Conservation (phyloP, 2,888 invertebrate genomes). For the Creontiades dilutus region DNA sequence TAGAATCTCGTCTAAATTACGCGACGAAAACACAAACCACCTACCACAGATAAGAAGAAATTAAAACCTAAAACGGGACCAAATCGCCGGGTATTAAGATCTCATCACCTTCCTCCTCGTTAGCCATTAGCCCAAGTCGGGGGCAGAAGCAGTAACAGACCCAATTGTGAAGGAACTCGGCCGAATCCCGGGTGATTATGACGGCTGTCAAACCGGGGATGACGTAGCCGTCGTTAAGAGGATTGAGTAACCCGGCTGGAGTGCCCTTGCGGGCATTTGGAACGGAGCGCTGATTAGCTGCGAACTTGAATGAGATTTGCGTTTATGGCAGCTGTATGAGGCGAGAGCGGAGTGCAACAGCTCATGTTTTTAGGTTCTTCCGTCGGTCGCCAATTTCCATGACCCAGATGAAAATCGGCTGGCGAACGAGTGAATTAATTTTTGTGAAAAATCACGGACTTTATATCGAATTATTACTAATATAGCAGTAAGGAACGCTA, state of each 20-base stretch:
- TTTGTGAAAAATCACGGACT: too few relatives aligned
- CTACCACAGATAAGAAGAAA: background rate
- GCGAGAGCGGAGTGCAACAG: too few relatives aligned
- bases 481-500: too few relatives aligned
- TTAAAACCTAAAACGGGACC: background rate
- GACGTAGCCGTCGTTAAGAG: conserved; percentile 37
- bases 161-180: conserved; percentile 18
- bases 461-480: too few relatives aligned
- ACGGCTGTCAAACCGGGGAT: conserved; percentile 44
- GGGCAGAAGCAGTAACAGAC: conserved; percentile 25
- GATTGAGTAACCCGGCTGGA: conserved; percentile 7
- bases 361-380: too few relatives aligned
- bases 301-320: conserved; percentile 6
- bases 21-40: too few relatives aligned
- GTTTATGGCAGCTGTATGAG: background rate
- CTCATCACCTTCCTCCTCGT: conserved; percentile 39
- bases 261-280: conserved; percentile 12
- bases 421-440: too few relatives aligned
- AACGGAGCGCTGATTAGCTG: background rate
- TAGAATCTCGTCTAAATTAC: too few relatives aligned
- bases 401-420: too few relatives aligned
- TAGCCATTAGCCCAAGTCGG: conserved; percentile 37
- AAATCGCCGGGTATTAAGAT: background rate
- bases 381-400: too few relatives aligned
- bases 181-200: conserved; percentile 6